phyloP scores from a whole-genome alignment of 2,113 vertebrate genomes.

The Xyliphius kryptos region DNA sequence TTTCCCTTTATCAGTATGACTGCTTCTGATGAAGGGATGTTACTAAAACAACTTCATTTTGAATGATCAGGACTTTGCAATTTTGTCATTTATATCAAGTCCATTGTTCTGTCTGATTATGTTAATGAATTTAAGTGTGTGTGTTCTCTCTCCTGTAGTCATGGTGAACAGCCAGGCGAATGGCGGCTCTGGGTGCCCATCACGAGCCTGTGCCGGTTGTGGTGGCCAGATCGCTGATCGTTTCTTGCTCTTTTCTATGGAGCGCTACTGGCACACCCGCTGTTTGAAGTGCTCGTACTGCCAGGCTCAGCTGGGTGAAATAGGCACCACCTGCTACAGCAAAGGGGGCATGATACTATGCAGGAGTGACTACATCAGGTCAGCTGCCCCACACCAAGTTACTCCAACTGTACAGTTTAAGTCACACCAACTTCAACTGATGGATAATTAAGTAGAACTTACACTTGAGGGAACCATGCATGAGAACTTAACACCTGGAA shows the following conservation, averaged over 20 bases:
- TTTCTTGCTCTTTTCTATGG: constrained; percentile 76
- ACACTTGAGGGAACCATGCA: too few relatives aligned
- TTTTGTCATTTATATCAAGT: too few relatives aligned
- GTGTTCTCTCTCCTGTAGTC: constrained; percentile 2
- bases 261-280: constrained; percentile 74
- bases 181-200: constrained; percentile 44
- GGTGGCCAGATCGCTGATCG: constrained; percentile 71
- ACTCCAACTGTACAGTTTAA: not conserved
- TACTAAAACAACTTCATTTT: too few relatives aligned
- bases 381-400: constrained; percentile 7
- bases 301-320: constrained; percentile 74
- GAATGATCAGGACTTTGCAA: too few relatives aligned
- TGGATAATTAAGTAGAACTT: too few relatives aligned
- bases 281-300: constrained; percentile 77
- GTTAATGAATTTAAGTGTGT: too few relatives aligned
- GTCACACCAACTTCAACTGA: too few relatives aligned
- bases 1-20: too few relatives aligned
- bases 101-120: too few relatives aligned
- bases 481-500: too few relatives aligned
- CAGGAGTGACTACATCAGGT: constrained; percentile 76
- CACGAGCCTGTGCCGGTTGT: constrained; percentile 70
- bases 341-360: constrained; percentile 77
- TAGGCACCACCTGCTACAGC: constrained; percentile 74
- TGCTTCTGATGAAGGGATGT: too few relatives aligned
- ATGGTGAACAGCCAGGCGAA: constrained; percentile 71